Evolutionary conservation across 1,140 invertebrate species (phyloP), one percentile per base, ranked within the genome.

Genomic region (Micrasema longulum): DNA sequence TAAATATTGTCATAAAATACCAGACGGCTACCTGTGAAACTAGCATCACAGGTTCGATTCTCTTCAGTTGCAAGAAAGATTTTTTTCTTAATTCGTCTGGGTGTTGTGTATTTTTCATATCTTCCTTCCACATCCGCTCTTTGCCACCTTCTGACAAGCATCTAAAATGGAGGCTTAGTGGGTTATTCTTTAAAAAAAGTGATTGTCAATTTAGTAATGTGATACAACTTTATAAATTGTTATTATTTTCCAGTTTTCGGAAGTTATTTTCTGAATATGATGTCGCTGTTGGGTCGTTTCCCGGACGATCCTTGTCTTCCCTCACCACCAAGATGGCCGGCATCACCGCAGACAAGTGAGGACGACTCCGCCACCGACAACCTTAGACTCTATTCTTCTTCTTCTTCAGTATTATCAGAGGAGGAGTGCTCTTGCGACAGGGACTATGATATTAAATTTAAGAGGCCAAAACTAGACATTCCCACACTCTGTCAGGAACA

Each of bases 181-280:
- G n/a, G n/a, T n/a, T n/a, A n/a, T n/a, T n/a, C n/a, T n/a, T n/a
- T n/a, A n/a, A n/a, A n/a, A n/a, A n/a, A n/a, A n/a, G n/a, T n/a
- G n/a, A n/a, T n/a, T n/a, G n/a, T n/a, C n/a, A n/a, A n/a, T n/a
- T n/a, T n/a, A n/a, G n/a, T n/a, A n/a, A n/a, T n/a, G n/a, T n/a
- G n/a, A n/a, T n/a, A n/a, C n/a, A n/a, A n/a, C n/a, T 53, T 36
- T 60, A 4, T 43, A 11, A 48, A 65, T n/a, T 55, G 18, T 69
- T 63, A 50, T 48, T 43, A 55, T 16, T 72, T 75, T 71, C 48
- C 81, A 85, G 84, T 85, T 85, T 85, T 85, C 84, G 84, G 82
- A 85, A 85, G 80, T 79, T 85, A 82, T 84, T 85, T 84, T 82
- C 81, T 80, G 84, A 85, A 81, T 84, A 83, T 84, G 84, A 84